phyloP scores from a whole-genome alignment of 2,113 vertebrate species.

The Cottus gobio region DNA sequence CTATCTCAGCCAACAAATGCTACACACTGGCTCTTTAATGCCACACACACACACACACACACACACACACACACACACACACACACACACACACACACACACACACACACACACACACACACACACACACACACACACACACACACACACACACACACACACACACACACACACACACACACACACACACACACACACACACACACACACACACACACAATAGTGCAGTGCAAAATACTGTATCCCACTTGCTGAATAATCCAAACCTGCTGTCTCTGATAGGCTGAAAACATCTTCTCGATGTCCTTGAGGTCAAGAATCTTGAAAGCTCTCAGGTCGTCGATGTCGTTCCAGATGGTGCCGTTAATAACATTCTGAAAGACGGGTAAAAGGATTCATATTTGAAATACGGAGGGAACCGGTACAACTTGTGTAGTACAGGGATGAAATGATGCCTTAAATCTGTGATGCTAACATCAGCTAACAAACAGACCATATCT shows the following conservation, averaged over 20 bases:
- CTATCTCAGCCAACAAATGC: too few relatives aligned
- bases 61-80: too few relatives aligned
- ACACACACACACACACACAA: neutral
- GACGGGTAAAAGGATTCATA: neutral
- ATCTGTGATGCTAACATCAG: neutral
- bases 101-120: neutral
- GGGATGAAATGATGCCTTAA: neutral
- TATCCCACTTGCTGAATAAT: conserved; percentile 9
- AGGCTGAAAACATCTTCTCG: conserved; percentile 98
- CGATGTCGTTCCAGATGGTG: conserved; percentile 96
- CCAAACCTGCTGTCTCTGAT: conserved; percentile 90
- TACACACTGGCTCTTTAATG: neutral
- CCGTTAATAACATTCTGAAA: conserved; percentile 91
- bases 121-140: too few relatives aligned
- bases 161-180: too few relatives aligned
- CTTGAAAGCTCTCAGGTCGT: conserved; percentile 92
- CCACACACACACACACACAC: too few relatives aligned
- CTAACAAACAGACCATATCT: neutral
- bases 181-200: too few relatives aligned
- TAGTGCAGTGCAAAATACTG: neutral
- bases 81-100: too few relatives aligned
- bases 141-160: too few relatives aligned
- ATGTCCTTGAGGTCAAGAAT: conserved; percentile 95
- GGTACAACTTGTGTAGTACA: neutral
- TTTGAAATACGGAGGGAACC: neutral